phyloP scores from a whole-genome alignment of 2,888 invertebrate species.

The Neoscelio sp. region DNA sequence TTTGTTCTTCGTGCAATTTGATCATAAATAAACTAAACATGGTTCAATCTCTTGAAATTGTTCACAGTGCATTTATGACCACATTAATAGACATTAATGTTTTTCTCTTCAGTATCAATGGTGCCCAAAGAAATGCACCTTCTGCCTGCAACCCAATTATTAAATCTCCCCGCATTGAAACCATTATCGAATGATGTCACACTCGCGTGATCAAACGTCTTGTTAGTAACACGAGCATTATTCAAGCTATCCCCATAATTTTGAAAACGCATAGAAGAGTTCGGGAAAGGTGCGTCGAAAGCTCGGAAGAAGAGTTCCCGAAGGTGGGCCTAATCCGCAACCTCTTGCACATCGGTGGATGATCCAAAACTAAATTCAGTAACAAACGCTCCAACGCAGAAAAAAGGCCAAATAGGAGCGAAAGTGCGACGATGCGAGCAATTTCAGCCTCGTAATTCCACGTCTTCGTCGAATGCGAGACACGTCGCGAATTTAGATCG shows the following conservation, averaged over 20 bases:
- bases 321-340: conserved; percentile 70
- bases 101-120: too few relatives aligned
- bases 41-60: too few relatives aligned
- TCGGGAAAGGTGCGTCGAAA: conserved; percentile 69
- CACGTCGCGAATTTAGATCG: conserved; percentile 70
- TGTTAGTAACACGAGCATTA: neutral
- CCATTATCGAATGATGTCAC: too few relatives aligned
- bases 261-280: conserved; percentile 34
- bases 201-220: too few relatives aligned
- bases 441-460: conserved; percentile 71
- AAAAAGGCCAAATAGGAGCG: conserved; percentile 55
- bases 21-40: too few relatives aligned
- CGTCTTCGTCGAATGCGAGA: conserved; percentile 53
- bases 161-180: too few relatives aligned
- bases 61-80: too few relatives aligned
- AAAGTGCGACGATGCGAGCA: conserved; percentile 71
- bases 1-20: too few relatives aligned
- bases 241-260: too few relatives aligned
- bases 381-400: conserved; percentile 24
- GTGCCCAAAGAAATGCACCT: too few relatives aligned
- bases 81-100: too few relatives aligned
- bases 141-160: too few relatives aligned
- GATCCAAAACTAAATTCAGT: conserved; percentile 54
- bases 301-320: conserved; percentile 63
- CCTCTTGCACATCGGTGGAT: conserved; percentile 71